These are phyloP conservation scores for Stegodyphus dumicola DNA, from an alignment of 1,140 invertebrate species.

Conservation along the genomic window DNA sequence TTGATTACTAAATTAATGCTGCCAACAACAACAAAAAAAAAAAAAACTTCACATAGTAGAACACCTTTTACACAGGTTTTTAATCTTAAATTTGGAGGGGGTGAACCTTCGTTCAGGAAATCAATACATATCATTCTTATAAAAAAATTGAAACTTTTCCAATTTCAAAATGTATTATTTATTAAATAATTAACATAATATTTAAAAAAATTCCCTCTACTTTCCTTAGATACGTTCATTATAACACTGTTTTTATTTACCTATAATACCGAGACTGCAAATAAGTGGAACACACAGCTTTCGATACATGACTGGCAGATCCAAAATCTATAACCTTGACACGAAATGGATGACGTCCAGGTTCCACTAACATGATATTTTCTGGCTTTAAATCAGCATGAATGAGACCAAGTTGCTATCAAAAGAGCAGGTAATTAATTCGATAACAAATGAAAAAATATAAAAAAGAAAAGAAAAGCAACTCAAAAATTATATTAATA, in stretches of 20 bases:
- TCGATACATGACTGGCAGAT: constrained; percentile 97
- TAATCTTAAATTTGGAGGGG: no score
- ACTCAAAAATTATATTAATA: not conserved
- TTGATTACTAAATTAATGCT: no score
- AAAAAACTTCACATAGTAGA: no score
- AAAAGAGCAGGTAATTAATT: constrained; percentile 36
- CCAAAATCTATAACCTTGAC: constrained; percentile 94
- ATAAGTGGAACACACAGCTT: constrained; percentile 99
- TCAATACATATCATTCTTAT: no score
- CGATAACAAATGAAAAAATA: not conserved
- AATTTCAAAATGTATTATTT: no score
- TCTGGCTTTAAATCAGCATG: constrained; percentile 99
- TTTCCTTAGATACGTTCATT: no score
- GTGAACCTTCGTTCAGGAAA: no score
- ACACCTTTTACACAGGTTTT: no score
- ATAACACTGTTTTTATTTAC: not conserved
- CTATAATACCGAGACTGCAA: constrained; percentile 90
- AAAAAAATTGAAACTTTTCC: no score
- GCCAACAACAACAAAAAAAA: no score
- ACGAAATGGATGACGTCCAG: constrained; percentile 93
- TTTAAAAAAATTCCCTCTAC: no score
- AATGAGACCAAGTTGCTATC: constrained; percentile 91
- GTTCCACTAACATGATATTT: constrained; percentile 99
- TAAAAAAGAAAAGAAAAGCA: not conserved
- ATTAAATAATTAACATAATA: no score